Conservation (phyloP, 2,797 vertebrate genomes). For the Hoplostethus atlanticus region DNA sequence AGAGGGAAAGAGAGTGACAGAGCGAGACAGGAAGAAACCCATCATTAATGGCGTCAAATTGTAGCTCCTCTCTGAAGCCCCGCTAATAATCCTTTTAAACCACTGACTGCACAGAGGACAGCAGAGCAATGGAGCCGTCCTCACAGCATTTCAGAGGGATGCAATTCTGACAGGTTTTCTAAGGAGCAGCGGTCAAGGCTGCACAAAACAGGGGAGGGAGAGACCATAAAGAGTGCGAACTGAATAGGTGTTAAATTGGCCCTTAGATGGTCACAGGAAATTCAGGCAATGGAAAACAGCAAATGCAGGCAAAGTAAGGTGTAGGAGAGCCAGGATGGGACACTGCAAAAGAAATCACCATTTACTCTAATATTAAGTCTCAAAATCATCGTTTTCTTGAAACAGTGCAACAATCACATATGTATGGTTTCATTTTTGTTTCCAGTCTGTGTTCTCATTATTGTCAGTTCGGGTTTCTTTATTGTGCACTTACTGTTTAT, state of each 20-base stretch:
- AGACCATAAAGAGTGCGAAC: background rate
- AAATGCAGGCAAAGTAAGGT: background rate
- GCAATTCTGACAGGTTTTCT: conserved; percentile 19
- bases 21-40: conserved; percentile 22
- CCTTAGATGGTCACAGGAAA: conserved; percentile 5
- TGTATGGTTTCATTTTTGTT: background rate
- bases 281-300: conserved; percentile 10
- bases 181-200: conserved; percentile 5
- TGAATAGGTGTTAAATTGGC: conserved; percentile 12
- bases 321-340: background rate
- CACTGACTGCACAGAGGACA: conserved; percentile 23
- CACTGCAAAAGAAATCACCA: background rate
- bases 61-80: conserved; percentile 20
- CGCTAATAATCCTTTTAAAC: conserved; percentile 57
- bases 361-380: background rate
- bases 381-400: too few relatives aligned
- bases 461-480: background rate
- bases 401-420: too few relatives aligned
- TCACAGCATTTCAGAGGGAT: conserved; percentile 28
- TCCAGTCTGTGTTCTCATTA: conserved; percentile 1
- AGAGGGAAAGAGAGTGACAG: background rate
- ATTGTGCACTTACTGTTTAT: background rate
- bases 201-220: background rate
- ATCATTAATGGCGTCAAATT: conserved; percentile 54
- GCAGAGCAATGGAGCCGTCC: conserved; percentile 21